Base-by-base conservation (phyloP, 2,888 invertebrate genomes). In the Zonitis immaculata region DNA sequence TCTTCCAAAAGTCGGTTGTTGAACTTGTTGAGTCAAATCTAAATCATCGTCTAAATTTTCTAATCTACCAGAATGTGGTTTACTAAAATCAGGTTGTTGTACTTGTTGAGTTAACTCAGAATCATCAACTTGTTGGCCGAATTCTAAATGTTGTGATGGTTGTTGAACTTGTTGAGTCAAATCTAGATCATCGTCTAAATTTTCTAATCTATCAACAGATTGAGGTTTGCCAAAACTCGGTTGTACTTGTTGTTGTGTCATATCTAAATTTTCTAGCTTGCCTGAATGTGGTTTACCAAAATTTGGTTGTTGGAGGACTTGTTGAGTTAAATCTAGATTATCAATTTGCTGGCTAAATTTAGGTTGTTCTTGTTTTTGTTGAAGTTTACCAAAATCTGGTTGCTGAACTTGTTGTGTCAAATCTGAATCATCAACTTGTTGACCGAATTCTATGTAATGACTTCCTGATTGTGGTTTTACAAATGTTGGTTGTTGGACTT, bases 381-480 rank as follows among this genome's bases (percentile, higher is more conserved):
- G n/a, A n/a, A n/a, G 28, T 30, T n/a, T 30, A n/a, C 1, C 12
- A 8, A 30, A 30, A 8, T 7, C 32, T 3, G 32, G 14, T 7
- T 32, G 32, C 14, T 32, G 32, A 3, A 32, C 32, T 12, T 32
- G 32, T 32, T 32, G 32, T 32, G 32, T 32, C 14, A 32, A 32
- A 32, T 32, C 32, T 14, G 12, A 32, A 32, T 58, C 61, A 16
- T 58, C 52, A 18, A 53, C 61, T 39, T 66, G 63, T 30, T 69
- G 63, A 5, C 51, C 58, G 44, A 52, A 45, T 22, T 56, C 52
- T 14, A 51, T 2, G 2, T 8, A 8, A 8, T 2, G 8, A 7
- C 7, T 27, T 27, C 8, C 8, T 7, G 12, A 16, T n/a, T 1
- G 7, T n/a, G n/a, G n/a, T n/a, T n/a, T n/a, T 22, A n/a, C 32